Evolutionary conservation across 2,888 invertebrate genomes (phyloP), one percentile per base, ranked within the genome.

Genomic region (Thysanoteuthis rhombus): DNA sequence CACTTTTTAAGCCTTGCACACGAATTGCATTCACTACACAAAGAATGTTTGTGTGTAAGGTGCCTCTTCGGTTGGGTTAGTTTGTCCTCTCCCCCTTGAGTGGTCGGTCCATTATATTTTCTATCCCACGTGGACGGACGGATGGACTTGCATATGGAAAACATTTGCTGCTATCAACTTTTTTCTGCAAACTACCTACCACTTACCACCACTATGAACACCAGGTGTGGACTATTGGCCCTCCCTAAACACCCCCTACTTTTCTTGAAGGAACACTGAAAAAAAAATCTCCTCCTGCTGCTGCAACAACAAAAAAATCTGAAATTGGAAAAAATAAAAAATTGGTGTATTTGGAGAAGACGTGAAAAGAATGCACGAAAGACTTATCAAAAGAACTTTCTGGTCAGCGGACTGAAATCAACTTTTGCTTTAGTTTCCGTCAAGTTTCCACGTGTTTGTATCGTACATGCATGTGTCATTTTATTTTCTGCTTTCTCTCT

Each of bases 51-150:
- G 40, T 92, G 40, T 92, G 92, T 92, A 92, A 39, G 92, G 92
- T 92, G 92, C 92, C 92, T 92, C 92, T 92, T 92, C 92, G 92
- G 92, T 92, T 92, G 92, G 92, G 39, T 40, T n/a, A 40, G 92
- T 92, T 45, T 40, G 92, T 40, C 40, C 42, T 40, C 92, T 92
- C 45, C 40, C 92, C 42, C 39, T 90, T 40, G 75, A 75, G 36
- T 75, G 75, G 75, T 75, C 75, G n/a, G n/a, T 36, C n/a, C n/a
- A 36, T 36, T 36, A 25, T 75, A 36, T 75, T 36, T 4, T 36
- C 75, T 75, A n/a, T 75, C 75, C n/a, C n/a, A 75, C 75, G 75
- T 75, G 75, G 75, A 75, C 75, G 75, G 75, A 75, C 75, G 36
- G 75, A 75, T 36, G 75, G 75, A 75, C 75, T 52, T 75, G 75